Evolutionary conservation across 2,888 invertebrate genomes (phyloP), one percentile per base, ranked within the genome.

Genomic region (Syrista parreyssii): DNA sequence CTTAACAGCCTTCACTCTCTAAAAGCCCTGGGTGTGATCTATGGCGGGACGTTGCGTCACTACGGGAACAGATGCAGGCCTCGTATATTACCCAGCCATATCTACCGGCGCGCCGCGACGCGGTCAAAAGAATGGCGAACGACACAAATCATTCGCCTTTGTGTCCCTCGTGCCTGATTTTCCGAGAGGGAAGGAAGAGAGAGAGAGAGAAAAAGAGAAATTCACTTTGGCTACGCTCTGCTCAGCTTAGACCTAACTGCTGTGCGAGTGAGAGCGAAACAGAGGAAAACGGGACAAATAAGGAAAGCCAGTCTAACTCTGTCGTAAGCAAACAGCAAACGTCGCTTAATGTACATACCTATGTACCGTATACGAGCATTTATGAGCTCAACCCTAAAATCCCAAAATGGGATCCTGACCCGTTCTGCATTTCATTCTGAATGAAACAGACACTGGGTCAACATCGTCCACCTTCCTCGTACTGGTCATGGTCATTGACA

Each of bases 1-100:
- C 89, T 89, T 92, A 92, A 92, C 92, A 93, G 92, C 93, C 93
- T 93, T 93, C 93, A 92, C 92, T 93, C 93, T 91, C 90, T 93
- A 93, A 93, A 93, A 93, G 93, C 93, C 93, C 92, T 92, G 92
- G 90, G 89, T 90, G 92, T 93, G 93, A 94, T 94, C 94, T 94
- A 94, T 93, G 93, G 93, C 93, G 92, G 93, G 93, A 93, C 94
- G 93, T 94, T 94, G 94, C 93, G 94, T 94, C 94, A 93, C 92
- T 93, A 32, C 89, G 88, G 86, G 90, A 91, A 90, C 91, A 91
- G 91, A 91, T 91, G 91, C 91, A 91, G 89, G 88, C 89, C 89
- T 90, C 90, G 90, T 91, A 91, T 91, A 91, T 91, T 91, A 91
- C 89, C 88, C 89, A 84, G 83, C 84, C 89, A 89, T 91, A 90